Evolutionary conservation across 2,113 vertebrate genomes (phyloP), one percentile per base, ranked within the genome.

Genomic region (Ceratotherium simum): DNA sequence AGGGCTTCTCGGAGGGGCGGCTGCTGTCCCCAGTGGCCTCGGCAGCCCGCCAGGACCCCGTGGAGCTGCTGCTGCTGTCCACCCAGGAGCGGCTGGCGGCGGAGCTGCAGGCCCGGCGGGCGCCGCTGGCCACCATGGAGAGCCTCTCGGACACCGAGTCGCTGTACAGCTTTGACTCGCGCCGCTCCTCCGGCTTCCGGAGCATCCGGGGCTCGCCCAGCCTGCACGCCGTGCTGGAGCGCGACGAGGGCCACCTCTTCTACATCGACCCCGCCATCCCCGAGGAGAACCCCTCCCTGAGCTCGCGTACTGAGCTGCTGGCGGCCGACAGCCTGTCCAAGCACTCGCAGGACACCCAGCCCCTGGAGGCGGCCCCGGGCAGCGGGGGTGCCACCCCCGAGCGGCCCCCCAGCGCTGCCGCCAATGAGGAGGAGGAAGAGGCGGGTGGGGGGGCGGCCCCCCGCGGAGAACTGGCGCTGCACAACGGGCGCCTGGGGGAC

Each of bases 141-240:
- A 99, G 99, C 97, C 99, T 99, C 29, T 99, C 99, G 0, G 99
- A 99, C 70, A 99, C 99, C 0, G 99, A 99, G 92, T 99, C 99
- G 3, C 98, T 99, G 97, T 99, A 99, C 98, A 99, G 99, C 98
- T 99, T 99, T 7, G 99, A 99, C 97, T 99, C 99, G 0, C 99
- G 99, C 51, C 99, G 99, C 88, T 99, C 99, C 88, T 99, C 99
- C 0, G 99, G 99, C 6, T 99, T 99, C 48, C 98, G 99, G 92
- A 99, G 99, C 67, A 98, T 99, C 82, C 98, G 99, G 7, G 99
- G 99, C 91, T 99, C 99, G 0, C 99, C 99, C 8, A 99, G 99
- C 98, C 99, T 99, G 80, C 99, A 99, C 5, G 99, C 99, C 2
- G 99, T 99, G 65, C 99, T 99, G 98, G 99, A 99, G 96, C 98